These are phyloP conservation scores for Mormoops blainvillei DNA, from an alignment of 2,113 vertebrate species.

Conservation along the genomic window DNA sequence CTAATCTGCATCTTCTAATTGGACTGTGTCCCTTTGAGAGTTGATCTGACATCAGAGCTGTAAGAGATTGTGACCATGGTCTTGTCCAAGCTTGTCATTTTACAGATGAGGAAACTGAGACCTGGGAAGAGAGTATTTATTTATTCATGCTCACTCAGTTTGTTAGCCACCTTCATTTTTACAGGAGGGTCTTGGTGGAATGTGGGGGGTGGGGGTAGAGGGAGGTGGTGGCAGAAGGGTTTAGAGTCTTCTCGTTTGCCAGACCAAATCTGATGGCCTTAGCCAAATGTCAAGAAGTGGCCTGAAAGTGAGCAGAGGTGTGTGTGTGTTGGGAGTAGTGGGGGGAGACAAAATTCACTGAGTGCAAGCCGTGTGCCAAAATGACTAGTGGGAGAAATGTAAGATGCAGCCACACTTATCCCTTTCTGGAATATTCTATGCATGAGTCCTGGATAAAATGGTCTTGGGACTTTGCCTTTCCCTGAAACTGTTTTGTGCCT, in stretches of 20 bases:
- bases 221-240: not conserved
- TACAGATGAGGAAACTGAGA: not conserved
- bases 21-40: not conserved
- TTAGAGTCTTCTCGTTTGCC: not conserved
- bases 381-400: not conserved
- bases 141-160: rapidly evolving
- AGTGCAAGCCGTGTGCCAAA: not conserved
- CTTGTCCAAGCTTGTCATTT: not conserved
- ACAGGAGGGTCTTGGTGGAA: not conserved
- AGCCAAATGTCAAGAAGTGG: not conserved
- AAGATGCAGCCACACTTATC: not conserved
- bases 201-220: not conserved
- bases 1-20: not conserved
- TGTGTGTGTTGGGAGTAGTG: not conserved
- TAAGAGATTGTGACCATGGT: not conserved
- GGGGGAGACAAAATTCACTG: not conserved
- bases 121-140: not conserved
- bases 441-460: not conserved
- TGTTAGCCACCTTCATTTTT: not conserved
- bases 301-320: not conserved
- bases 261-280: not conserved
- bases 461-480: not conserved
- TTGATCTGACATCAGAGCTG: not conserved
- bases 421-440: not conserved
- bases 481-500: not conserved